Evolutionary conservation across 2,113 vertebrate genomes (phyloP), one percentile per base, ranked within the genome.

Genomic region (Dicrurus megarhynchus): DNA sequence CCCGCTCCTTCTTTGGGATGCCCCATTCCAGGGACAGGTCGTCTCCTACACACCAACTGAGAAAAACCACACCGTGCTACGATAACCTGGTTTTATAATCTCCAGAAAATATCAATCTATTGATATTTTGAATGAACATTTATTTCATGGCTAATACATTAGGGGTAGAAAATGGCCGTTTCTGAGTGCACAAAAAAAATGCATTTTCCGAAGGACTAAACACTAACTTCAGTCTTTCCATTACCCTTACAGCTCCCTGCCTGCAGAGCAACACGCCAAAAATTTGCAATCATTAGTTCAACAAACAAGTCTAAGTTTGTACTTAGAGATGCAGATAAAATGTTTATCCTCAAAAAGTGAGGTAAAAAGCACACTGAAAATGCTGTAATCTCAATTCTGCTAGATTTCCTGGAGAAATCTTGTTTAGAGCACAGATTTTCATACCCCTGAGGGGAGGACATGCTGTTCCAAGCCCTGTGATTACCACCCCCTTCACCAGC

Each of bases 191-290:
- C 44, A 41, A 69, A 53, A 76, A 60, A 69, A 28, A 59, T 1
- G 10, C 14, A 22, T 83, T 94, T 94, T 96, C 67, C 75, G 77
- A 73, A 76, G 49, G 75, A 90, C 16, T 77, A 67, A 85, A 39
- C 55, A 61, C 17, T 53, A 35, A 57, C 12, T 65, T 81, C 56
- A 49, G 23, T 64, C 33, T 24, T 87, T 80, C 82, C 52, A 56
- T 90, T 86, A 79, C 46, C 11, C n/a, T 79, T 28, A 57, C 16
- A 73, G n/a, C 63, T 92, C 41, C 53, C 18, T 69, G 41, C 50
- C 37, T 53, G 59, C 61, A 68, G 53, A 92, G 55, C 67, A 83
- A n/a, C 49, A 63, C 1, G 13, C 10, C 56, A 75, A 77, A 94
- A 84, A 57, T 63, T 35, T 83, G 42, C 76, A 65, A 57, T 46